Base-by-base conservation (phyloP, 92 coral and sea anemone species). In the Paragorgia papillata region DNA sequence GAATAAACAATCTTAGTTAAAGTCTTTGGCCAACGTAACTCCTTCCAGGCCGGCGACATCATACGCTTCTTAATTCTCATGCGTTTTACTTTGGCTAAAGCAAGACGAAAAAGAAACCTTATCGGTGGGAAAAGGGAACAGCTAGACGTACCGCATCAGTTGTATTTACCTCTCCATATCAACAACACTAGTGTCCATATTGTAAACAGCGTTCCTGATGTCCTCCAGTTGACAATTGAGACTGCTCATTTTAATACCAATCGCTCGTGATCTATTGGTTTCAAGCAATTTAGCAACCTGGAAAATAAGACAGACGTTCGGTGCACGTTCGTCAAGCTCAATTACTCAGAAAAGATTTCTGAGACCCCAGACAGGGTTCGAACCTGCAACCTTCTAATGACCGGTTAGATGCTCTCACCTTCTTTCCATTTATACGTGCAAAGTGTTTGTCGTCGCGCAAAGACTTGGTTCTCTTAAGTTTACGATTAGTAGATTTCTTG, bases 111-210 rank as follows among this genome's bases (percentile, higher is more conserved):
- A n/a, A n/a, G n/a, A n/a, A n/a, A n/a, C n/a, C n/a, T n/a, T n/a
- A n/a, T n/a, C n/a, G n/a, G n/a, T n/a, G n/a, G n/a, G n/a, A n/a
- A n/a, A n/a, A n/a, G n/a, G n/a, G n/a, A n/a, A n/a, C n/a, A n/a
- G n/a, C n/a, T n/a, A n/a, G n/a, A n/a, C n/a, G n/a, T n/a, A n/a
- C n/a, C n/a, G n/a, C n/a, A n/a, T n/a, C n/a, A n/a, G n/a, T n/a
- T n/a, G n/a, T n/a, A 12, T 88, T 75, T 67, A 93, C 97, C 97
- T 92, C 28, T 93, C 97, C 93, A 93, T 86, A 41, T 93, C 97
- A 7, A 93, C 83, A 25, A 88, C 87, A 60, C 89, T 85, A 17
- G 93, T 86, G 79, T 93, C 97, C 97, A 93, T 93, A 48, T 90
- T 93, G 77, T 93, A 93, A 56, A 93, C 82, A 7, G 97, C 97